Percentiles rank a stretch among this genome's conserved stretches.
phyloP scores from a whole-genome alignment of 2,113 vertebrate genomes.

The Nettapus auritus region DNA sequence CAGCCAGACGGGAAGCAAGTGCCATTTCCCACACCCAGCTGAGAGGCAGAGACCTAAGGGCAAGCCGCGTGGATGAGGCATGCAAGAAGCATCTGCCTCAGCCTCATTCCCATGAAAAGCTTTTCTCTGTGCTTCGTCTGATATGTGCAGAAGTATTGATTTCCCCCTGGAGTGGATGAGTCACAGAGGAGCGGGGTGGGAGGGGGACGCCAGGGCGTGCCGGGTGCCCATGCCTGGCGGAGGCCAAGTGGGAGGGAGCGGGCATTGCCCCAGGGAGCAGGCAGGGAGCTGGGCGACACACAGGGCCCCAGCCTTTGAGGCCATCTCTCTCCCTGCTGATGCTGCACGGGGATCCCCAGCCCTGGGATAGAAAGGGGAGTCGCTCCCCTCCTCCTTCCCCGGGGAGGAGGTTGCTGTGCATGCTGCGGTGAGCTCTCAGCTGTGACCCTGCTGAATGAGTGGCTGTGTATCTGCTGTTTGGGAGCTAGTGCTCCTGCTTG shows the following conservation, averaged over 20 bases:
- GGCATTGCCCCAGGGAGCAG: not conserved
- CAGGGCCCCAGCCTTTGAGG: not conserved
- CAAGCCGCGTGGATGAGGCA: slow-evolving; percentile 14
- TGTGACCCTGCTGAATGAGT: not conserved
- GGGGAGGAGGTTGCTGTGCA: not conserved
- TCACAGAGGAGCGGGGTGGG: not conserved
- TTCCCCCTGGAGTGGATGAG: slow-evolving; percentile 52
- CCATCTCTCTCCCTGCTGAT: not conserved
- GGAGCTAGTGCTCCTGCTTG: not conserved
- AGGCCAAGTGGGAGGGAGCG: not conserved
- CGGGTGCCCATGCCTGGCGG: not conserved
- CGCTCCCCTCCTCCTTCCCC: not conserved
- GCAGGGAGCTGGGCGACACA: not conserved
- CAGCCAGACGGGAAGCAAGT: not conserved
- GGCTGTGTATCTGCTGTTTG: not conserved
- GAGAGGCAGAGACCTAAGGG: not conserved
- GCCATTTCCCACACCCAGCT: slow-evolving; percentile 47
- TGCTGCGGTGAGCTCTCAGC: not conserved
- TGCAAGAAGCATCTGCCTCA: not conserved
- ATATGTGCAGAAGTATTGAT: not conserved
- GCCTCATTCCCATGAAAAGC: slow-evolving; percentile 57
- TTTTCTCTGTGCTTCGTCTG: not conserved
- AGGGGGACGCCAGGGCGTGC: not conserved
- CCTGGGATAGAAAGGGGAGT: not conserved
- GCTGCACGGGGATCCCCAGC: not conserved